phyloP scores from a whole-genome alignment of 2,888 invertebrate species.

The Mycalesis mineus region DNA sequence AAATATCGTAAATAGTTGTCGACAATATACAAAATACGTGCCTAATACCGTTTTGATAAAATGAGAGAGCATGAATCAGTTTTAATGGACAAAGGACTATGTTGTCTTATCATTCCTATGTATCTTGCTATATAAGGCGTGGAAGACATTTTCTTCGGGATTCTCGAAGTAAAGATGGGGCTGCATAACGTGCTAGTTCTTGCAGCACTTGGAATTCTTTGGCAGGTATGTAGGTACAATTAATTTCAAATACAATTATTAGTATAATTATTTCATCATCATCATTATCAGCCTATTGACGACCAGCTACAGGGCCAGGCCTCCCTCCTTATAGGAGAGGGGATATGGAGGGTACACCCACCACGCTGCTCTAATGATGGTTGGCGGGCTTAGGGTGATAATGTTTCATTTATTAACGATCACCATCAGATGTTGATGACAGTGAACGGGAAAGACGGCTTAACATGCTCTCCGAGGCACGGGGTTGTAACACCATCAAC shows the following conservation, averaged over 20 bases:
- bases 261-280: too few relatives aligned
- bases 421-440: too few relatives aligned
- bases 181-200: conserved; percentile 37
- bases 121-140: conserved; percentile 46
- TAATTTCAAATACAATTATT: neutral
- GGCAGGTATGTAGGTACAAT: conserved; percentile 56
- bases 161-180: conserved; percentile 45
- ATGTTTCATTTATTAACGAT: too few relatives aligned
- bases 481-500: too few relatives aligned
- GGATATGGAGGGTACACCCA: too few relatives aligned
- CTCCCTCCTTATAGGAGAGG: too few relatives aligned
- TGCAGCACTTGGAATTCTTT: conserved; percentile 38
- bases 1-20: conserved; percentile 14
- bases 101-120: conserved; percentile 39
- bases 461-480: too few relatives aligned
- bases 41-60: conserved; percentile 31
- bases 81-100: conserved; percentile 42
- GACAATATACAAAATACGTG: conserved; percentile 33
- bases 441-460: too few relatives aligned
- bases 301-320: too few relatives aligned
- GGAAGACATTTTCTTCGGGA: conserved; percentile 18
- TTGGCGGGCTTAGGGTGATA: too few relatives aligned
- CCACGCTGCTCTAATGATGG: too few relatives aligned
- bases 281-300: too few relatives aligned
- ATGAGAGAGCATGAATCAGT: conserved; percentile 27